These are phyloP conservation scores for Aurelia aurita DNA, from an alignment of 30 jellyfish, hydroid and myxozoan species.

Conservation along the genomic window DNA sequence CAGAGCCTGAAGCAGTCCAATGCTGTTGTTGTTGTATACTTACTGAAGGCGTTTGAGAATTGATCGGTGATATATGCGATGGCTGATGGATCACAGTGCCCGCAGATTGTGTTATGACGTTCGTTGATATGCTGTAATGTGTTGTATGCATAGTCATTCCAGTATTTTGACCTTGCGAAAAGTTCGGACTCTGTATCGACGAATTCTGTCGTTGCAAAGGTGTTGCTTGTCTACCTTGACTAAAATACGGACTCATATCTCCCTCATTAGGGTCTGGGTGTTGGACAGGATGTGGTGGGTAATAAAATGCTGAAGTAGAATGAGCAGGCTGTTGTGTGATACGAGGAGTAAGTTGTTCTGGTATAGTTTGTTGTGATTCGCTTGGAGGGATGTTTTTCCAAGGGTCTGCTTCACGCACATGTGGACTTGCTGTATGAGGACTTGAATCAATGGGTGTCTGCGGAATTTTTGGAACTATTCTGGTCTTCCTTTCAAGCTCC, in stretches of 20 bases:
- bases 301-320: conserved; percentile 44
- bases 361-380: conserved; percentile 3
- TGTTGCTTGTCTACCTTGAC: conserved; percentile 13
- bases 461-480: conserved; percentile 10
- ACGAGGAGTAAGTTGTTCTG: conserved; percentile 50
- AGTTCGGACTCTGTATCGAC: conserved; percentile 31
- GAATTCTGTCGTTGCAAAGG: conserved; percentile 3
- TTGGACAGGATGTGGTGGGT: conserved; percentile 37
- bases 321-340: conserved; percentile 28
- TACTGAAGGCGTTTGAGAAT: conserved; percentile 14
- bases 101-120: conserved; percentile 21
- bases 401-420: conserved; percentile 9
- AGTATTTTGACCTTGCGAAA: conserved; percentile 13
- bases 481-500: conserved; percentile 60
- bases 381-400: conserved; percentile 39
- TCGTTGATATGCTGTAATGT: conserved; percentile 14
- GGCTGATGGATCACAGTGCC: conserved; percentile 11
- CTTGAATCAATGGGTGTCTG: conserved; percentile 32
- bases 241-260: not conserved
- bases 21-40: conserved; percentile 31
- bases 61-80: not conserved
- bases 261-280: conserved; percentile 1
- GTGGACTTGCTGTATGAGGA: conserved; percentile 12
- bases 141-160: not conserved
- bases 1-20: conserved; percentile 18